These are phyloP conservation scores for cattle (Bos taurus) DNA, from an alignment of 2,113 vertebrate genomes.

Conservation along the genomic window ARS-UCD2.0 NC_037329.1:77628001-77628500, in stretches of 20 bases:
- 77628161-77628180: not conserved
- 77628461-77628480: not conserved
- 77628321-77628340: not conserved
- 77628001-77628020: not conserved
- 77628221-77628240: not conserved
- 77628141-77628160: not conserved
- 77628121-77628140: not conserved
- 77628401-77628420: not conserved
- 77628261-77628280: not conserved
- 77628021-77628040: not conserved
- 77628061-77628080: not conserved
- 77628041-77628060: not conserved
- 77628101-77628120: not conserved
- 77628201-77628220: not conserved
- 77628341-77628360: not conserved
- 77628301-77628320: not conserved
- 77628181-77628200: not conserved
- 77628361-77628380: not conserved
- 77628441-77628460: not conserved
- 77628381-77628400: not conserved
- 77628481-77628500: not conserved
- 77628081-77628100: not conserved
- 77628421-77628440: not conserved
- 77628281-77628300: not conserved
- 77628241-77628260: not conserved